Evolutionary conservation across 2,888 invertebrate genomes (phyloP).

Genomic region (Dioctria linearis): DNA sequence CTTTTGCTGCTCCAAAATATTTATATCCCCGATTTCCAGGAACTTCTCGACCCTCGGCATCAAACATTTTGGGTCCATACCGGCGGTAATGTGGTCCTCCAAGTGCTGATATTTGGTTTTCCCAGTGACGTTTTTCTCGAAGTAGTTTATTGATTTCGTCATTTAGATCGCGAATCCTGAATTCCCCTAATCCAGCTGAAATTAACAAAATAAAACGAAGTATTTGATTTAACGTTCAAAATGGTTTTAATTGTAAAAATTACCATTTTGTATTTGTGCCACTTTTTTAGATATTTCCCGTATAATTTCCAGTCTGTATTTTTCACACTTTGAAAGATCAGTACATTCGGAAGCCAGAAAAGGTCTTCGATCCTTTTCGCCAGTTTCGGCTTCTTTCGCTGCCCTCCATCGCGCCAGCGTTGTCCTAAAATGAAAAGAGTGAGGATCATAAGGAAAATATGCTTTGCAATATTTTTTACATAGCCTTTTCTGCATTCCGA

Average conservation of each 20-base stretch:
- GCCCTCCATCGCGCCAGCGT: constrained; percentile 98
- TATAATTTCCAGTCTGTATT: constrained; percentile 97
- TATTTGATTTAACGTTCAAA: background rate
- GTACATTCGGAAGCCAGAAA: constrained; percentile 96
- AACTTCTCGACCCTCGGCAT: constrained; percentile 95
- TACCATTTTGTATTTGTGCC: constrained; percentile 98
- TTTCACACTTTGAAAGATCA: constrained; percentile 92
- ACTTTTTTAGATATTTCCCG: constrained; percentile 98
- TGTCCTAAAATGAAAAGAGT: constrained; percentile 75
- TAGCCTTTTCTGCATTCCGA: constrained; percentile 97
- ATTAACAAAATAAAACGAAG: constrained; percentile 56
- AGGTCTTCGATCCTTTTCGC: constrained; percentile 90
- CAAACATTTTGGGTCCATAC: constrained; percentile 93
- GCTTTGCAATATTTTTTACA: constrained; percentile 77
- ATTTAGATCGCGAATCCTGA: constrained; percentile 96
- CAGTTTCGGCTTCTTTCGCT: constrained; percentile 93
- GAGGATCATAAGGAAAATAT: constrained; percentile 29
- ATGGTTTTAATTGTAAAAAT: background rate
- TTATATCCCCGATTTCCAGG: constrained; percentile 99
- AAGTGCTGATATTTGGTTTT: constrained; percentile 93
- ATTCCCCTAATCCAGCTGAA: constrained; percentile 97
- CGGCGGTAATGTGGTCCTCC: constrained; percentile 96
- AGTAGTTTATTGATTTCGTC: constrained; percentile 99
- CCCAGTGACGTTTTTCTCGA: constrained; percentile 98
- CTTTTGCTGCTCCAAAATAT: constrained; percentile 98